These are phyloP conservation scores for Xiphophorus maculatus DNA, from an alignment of 2,113 vertebrate genomes.

Conservation along the genomic window DNA sequence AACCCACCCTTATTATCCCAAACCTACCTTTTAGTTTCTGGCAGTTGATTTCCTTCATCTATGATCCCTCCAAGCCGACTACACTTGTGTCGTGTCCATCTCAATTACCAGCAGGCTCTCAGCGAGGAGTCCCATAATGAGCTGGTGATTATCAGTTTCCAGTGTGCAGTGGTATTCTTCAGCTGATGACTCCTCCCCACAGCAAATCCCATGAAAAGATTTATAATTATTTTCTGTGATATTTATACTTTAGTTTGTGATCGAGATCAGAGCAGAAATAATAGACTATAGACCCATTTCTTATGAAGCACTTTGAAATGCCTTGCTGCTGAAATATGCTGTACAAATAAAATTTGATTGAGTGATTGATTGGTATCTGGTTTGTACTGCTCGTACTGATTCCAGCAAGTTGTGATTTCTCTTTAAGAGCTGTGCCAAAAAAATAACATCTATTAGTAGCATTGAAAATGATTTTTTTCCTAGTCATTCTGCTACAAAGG, in stretches of 20 bases:
- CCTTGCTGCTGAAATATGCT: too few species aligned
- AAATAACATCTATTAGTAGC: neutral
- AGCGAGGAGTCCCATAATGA: constrained; percentile 49
- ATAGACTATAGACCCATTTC: neutral
- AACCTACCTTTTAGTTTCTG: constrained; percentile 31
- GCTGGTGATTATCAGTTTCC: constrained; percentile 63
- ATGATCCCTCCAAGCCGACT: constrained; percentile 34
- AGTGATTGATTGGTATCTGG: too few species aligned
- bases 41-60: constrained; percentile 54
- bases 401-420: neutral
- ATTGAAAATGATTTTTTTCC: neutral
- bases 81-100: constrained; percentile 57
- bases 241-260: constrained; percentile 5
- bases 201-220: neutral
- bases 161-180: constrained; percentile 41
- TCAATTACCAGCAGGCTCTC: constrained; percentile 61
- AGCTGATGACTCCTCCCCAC: constrained; percentile 22
- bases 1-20: neutral
- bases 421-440: neutral
- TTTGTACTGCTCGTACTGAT: neutral
- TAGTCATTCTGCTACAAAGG: neutral
- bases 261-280: too few species aligned
- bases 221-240: constrained; percentile 8
- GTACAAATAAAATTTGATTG: too few species aligned
- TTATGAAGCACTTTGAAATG: too few species aligned